A percentile compares a stretch with the other conserved stretches of the same genome.
These are phyloP conservation scores for Scleropages formosus DNA, from an alignment of 2,797 vertebrate species.

Conservation along the genomic window DNA sequence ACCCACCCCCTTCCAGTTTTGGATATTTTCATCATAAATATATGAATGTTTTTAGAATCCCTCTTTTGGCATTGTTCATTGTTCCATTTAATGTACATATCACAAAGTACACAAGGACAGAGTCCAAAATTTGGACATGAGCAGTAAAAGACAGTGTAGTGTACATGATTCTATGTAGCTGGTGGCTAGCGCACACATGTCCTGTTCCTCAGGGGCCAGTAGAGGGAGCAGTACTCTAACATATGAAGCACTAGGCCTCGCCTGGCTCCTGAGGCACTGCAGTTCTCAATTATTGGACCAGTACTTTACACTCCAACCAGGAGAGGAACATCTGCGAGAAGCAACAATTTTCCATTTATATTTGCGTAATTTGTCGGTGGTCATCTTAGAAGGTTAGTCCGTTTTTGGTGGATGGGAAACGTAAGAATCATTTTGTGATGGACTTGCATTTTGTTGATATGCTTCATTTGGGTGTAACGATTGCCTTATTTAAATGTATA, in stretches of 20 bases:
- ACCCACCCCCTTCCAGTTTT: too few relatives aligned
- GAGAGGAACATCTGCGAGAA: background rate
- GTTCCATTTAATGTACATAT: too few relatives aligned
- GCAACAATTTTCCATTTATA: background rate
- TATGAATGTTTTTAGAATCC: too few relatives aligned
- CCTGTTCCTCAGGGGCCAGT: background rate
- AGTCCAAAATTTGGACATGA: too few relatives aligned
- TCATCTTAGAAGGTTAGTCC: background rate
- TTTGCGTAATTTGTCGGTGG: background rate
- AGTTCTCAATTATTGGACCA: background rate
- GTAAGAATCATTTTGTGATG: background rate
- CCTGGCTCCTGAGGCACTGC: background rate
- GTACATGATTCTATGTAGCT: too few relatives aligned
- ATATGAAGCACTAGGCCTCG: background rate
- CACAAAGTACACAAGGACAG: too few relatives aligned
- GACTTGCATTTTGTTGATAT: background rate
- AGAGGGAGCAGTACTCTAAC: slow-evolving; percentile 23
- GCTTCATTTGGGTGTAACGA: background rate
- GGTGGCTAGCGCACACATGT: too few relatives aligned
- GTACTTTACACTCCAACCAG: background rate
- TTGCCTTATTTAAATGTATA: slow-evolving; percentile 18
- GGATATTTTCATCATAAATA: too few relatives aligned
- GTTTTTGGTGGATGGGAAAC: background rate
- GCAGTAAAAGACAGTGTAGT: too few relatives aligned
- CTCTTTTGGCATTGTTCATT: too few relatives aligned